Percentiles rank a stretch among this genome's conserved stretches.
These are phyloP conservation scores for Metacarcinus magister DNA, from an alignment of 2,888 invertebrate genomes.

Conservation along the genomic window DNA sequence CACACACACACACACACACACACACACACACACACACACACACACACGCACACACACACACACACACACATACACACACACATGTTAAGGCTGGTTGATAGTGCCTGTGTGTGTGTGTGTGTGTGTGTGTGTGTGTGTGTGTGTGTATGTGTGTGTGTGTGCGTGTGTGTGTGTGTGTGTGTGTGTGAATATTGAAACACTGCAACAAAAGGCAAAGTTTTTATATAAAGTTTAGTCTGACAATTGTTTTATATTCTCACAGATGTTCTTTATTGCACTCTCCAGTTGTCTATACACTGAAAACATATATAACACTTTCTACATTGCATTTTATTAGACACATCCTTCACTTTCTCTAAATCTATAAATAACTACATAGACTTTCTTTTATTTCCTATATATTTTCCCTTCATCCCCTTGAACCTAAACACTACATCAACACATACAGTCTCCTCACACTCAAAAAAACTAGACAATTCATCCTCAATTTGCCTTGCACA, in stretches of 20 bases:
- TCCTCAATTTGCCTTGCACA: too few species aligned
- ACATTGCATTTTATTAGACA: not conserved
- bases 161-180: not conserved
- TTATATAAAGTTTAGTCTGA: too few species aligned
- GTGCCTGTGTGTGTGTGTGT: constrained; percentile 28
- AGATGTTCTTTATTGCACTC: too few species aligned
- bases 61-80: not conserved
- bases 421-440: not conserved
- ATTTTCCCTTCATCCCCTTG: not conserved
- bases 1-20: constrained; percentile 44
- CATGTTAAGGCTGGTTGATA: not conserved
- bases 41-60: not conserved
- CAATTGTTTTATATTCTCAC: too few species aligned
- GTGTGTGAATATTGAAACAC: constrained; percentile 55
- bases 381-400: not conserved
- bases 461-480: too few species aligned
- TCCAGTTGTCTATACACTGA: too few species aligned
- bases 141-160: not conserved
- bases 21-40: constrained; percentile 51
- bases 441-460: not conserved
- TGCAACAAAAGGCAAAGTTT: not conserved
- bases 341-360: not conserved
- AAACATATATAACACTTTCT: too few species aligned
- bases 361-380: not conserved
- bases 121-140: not conserved